These are phyloP conservation scores for Exaiptasia diaphana DNA, from an alignment of 64 coral and sea anemone genomes.

Conservation along the genomic window DNA sequence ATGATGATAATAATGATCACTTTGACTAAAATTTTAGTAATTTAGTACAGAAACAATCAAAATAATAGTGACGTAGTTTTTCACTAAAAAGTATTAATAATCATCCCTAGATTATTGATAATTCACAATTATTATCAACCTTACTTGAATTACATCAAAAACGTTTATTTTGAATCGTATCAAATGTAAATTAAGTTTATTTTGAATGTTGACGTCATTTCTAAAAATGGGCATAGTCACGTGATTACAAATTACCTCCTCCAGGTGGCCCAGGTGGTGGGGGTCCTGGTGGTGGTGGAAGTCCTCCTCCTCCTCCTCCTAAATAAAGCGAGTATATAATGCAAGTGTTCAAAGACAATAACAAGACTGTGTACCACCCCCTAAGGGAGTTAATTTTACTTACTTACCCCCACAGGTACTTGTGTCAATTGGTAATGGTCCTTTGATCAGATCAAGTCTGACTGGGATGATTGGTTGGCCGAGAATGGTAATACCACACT, in stretches of 20 bases:
- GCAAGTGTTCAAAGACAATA: too few relatives aligned
- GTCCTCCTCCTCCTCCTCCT: slow-evolving; percentile 12
- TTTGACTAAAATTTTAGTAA: too few relatives aligned
- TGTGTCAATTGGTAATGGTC: neutral
- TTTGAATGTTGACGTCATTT: neutral
- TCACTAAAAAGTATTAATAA: too few relatives aligned
- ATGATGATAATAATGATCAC: too few relatives aligned
- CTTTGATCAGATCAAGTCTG: neutral
- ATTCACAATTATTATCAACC: neutral
- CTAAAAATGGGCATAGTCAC: neutral
- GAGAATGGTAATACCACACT: neutral
- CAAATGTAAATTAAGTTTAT: neutral
- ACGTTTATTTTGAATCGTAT: neutral
- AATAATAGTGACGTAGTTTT: too few relatives aligned
- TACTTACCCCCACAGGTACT: neutral
- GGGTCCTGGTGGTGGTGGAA: neutral
- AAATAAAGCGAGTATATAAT: too few relatives aligned
- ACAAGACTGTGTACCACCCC: too few relatives aligned
- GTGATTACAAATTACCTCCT: neutral
- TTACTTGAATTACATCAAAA: neutral
- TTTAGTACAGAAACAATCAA: too few relatives aligned
- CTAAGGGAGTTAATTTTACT: too few relatives aligned
- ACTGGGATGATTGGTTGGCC: neutral
- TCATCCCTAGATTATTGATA: neutral
- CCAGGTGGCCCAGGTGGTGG: neutral